Conservation (phyloP, 2,888 invertebrate species). For the Cryptocheilus praepositus region DNA sequence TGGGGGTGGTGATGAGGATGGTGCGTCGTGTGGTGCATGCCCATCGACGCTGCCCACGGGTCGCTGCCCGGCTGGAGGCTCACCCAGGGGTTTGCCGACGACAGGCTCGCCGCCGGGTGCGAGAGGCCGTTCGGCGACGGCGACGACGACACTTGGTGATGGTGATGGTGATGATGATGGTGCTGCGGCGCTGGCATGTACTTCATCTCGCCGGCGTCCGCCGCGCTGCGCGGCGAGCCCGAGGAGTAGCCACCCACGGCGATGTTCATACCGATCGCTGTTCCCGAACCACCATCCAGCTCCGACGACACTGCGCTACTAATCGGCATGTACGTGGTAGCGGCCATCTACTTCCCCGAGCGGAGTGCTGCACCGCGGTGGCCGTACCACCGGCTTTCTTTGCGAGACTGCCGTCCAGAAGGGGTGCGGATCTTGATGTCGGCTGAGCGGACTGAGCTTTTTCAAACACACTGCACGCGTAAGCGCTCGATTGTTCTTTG, state of each 20-base stretch:
- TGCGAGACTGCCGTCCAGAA: conserved; percentile 61
- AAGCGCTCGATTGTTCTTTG: too few relatives aligned
- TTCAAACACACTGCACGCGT: background rate
- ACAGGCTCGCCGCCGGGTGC: conserved; percentile 77
- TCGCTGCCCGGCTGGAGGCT: conserved; percentile 85
- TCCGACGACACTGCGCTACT: conserved; percentile 86
- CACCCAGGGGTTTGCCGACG: conserved; percentile 87
- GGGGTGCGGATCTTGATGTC: too few relatives aligned
- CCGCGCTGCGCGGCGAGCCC: conserved; percentile 90
- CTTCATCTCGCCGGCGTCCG: conserved; percentile 95
- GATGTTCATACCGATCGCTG: conserved; percentile 83
- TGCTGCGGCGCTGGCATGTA: conserved; percentile 90
- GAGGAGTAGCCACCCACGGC: conserved; percentile 85
- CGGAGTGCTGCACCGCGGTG: conserved; percentile 75
- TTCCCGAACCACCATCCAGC: conserved; percentile 79
- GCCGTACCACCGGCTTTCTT: conserved; percentile 50
- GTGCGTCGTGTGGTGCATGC: conserved; percentile 80
- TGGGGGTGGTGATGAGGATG: conserved; percentile 85
- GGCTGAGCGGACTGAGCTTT: too few relatives aligned
- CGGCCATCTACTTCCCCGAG: conserved; percentile 86
- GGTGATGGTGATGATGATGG: conserved; percentile 87
- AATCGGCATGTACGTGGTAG: conserved; percentile 94
- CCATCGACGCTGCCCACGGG: conserved; percentile 86
- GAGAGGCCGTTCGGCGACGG: conserved; percentile 81
- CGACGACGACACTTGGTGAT: conserved; percentile 82